Conservation (phyloP, 2,888 invertebrate species). For the Oscheius onirici region DNA sequence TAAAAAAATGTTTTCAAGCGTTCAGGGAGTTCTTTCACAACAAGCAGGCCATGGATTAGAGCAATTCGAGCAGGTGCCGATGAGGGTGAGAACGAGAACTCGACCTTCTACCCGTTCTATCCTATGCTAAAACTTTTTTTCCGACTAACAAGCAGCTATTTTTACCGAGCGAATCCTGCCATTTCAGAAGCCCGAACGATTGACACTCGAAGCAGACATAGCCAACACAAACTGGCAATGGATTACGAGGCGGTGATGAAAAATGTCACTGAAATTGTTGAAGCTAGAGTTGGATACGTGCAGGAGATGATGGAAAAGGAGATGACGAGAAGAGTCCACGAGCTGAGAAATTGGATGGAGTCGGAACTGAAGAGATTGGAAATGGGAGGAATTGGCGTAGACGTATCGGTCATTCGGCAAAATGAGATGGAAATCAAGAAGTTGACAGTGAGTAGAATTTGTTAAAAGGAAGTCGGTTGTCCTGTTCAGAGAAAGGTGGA, state of each 20-base stretch:
- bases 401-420: neutral
- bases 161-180: no score
- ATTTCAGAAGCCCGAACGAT: slow-evolving; percentile 11
- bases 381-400: neutral
- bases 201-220: neutral
- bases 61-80: slow-evolving; percentile 2
- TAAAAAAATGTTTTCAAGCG: neutral
- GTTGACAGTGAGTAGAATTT: slow-evolving; percentile 7
- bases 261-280: slow-evolving; percentile 9
- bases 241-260: neutral
- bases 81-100: neutral
- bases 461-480: no score
- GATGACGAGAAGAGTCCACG: slow-evolving; percentile 6
- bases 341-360: slow-evolving; percentile 18
- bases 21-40: neutral
- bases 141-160: neutral
- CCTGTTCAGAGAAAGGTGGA: slow-evolving; percentile 32
- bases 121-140: neutral
- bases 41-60: slow-evolving; percentile 4
- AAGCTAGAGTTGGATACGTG: neutral
- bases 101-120: neutral
- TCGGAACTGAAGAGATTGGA: slow-evolving; percentile 8
- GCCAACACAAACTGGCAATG: neutral
- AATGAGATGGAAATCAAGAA: slow-evolving; percentile 20
- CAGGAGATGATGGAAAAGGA: slow-evolving; percentile 17